Percentiles rank a stretch among this genome's conserved stretches.
Evolutionary conservation across 2,888 invertebrate species (phyloP).

Genomic region (Lomographa bimaculata): DNA sequence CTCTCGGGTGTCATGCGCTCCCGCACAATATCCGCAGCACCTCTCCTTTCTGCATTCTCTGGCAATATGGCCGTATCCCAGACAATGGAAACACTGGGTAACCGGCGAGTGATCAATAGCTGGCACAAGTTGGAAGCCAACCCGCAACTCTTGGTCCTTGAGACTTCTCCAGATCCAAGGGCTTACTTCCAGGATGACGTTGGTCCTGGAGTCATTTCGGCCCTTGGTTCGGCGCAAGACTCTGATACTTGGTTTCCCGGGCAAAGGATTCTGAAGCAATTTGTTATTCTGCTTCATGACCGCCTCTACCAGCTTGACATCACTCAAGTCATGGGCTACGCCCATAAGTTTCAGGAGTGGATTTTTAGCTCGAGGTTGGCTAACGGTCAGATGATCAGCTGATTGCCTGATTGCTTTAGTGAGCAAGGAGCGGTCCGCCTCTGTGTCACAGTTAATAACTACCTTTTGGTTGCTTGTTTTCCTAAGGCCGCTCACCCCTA

Average conservation of each 20-base stretch:
- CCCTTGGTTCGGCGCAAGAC: constrained; percentile 29
- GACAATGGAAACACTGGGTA: constrained; percentile 27
- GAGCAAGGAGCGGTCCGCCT: not conserved
- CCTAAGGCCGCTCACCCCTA: not conserved
- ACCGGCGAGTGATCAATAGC: constrained; percentile 14
- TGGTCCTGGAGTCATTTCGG: constrained; percentile 29
- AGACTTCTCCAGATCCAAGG: constrained; percentile 22
- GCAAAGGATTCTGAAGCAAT: not conserved
- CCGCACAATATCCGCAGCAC: constrained; percentile 36
- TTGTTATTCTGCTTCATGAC: not conserved
- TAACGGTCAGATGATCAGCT: not conserved
- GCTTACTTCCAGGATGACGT: constrained; percentile 31
- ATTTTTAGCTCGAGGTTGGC: not conserved
- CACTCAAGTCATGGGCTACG: not conserved
- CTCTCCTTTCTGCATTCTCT: constrained; percentile 25
- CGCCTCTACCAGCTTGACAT: not conserved
- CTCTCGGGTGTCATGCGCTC: constrained; percentile 15
- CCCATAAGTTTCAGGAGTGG: not conserved
- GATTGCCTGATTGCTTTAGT: not conserved
- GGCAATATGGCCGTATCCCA: constrained; percentile 37
- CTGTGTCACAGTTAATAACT: not conserved
- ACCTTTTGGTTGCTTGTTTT: not conserved
- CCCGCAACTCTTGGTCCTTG: constrained; percentile 5
- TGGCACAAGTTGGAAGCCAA: not conserved
- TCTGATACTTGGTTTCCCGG: too few species aligned